Conservation (phyloP, 1,140 invertebrate species). For the Leptonema lineaticorne region DNA sequence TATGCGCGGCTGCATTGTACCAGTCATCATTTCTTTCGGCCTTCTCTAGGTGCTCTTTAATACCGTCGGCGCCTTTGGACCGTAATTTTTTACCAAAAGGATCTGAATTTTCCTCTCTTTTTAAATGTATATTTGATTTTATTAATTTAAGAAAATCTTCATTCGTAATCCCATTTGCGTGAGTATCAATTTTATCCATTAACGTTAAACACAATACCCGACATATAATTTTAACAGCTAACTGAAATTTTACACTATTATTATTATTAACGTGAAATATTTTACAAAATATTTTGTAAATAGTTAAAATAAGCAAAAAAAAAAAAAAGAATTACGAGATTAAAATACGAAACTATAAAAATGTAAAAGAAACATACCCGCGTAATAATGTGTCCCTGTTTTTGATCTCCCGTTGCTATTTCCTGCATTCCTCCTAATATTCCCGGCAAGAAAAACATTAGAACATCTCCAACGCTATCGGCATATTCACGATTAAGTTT, state of each 20-base stretch:
- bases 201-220: constrained; percentile 54
- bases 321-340: too few species aligned
- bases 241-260: constrained; percentile 45
- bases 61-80: constrained; percentile 36
- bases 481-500: constrained; percentile 43
- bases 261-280: too few species aligned
- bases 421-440: constrained; percentile 59
- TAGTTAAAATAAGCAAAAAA: neutral
- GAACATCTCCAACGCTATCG: constrained; percentile 55
- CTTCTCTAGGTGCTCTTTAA: constrained; percentile 52
- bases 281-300: neutral
- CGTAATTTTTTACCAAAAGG: constrained; percentile 40
- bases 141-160: constrained; percentile 35
- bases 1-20: constrained; percentile 59
- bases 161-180: constrained; percentile 24
- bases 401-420: constrained; percentile 57
- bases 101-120: constrained; percentile 32
- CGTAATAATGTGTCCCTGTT: constrained; percentile 62
- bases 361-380: constrained; percentile 52
- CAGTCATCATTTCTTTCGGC: constrained; percentile 55
- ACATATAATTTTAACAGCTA: constrained; percentile 55
- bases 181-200: constrained; percentile 47
- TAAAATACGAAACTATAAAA: neutral
- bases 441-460: constrained; percentile 65
- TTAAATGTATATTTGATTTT: constrained; percentile 40